Evolutionary conservation across 2,888 invertebrate genomes (phyloP), one percentile per base, ranked within the genome.

Genomic region (Conops quadrifasciatus): DNA sequence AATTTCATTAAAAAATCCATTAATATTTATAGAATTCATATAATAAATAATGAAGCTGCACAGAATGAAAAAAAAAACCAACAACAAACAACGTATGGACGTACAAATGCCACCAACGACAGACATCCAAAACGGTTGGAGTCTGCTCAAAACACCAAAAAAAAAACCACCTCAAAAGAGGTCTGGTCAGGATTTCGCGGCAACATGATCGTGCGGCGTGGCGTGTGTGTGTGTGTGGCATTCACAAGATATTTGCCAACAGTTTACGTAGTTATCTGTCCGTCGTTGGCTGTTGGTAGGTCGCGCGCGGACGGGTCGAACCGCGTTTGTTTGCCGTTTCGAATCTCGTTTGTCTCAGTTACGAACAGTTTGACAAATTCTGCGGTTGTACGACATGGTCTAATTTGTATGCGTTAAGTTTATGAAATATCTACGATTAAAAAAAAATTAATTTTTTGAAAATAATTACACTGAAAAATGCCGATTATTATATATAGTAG

Each of bases 11-110:
- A 82, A 82, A 81, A 83, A 82, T 81, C 79, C 84, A 84, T 84
- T 84, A 84, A 84, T 84, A 84, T 84, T 84, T 84, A 84, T 84
- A 84, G 82, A 84, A 82, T 81, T 81, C 83, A 83, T 83, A 83
- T 83, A 83, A 83, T 83, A 83, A 80, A 80, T 80, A 82, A 82
- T 82, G 83, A 83, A 82, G 83, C 73, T 73, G 72, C 73, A 69
- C 77, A 28, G 21, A 28, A 36, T 7, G 36, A 36, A 36, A 36
- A 7, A 36, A 36, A 36, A 36, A 4, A 36, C 4, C 36, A 36
- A 36, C 36, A 36, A 36, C 36, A 36, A 36, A 36, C 9, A 36
- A 9, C 36, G 36, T 7, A 36, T 36, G 9, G 9, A 36, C 36
- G 5, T 7, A 36, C 36, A 36, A 36, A 9, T 36, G 9, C 36